Evolutionary conservation across 2,888 invertebrate genomes (phyloP), one percentile per base, ranked within the genome.

Genomic region (Megalurothrips usitatus): DNA sequence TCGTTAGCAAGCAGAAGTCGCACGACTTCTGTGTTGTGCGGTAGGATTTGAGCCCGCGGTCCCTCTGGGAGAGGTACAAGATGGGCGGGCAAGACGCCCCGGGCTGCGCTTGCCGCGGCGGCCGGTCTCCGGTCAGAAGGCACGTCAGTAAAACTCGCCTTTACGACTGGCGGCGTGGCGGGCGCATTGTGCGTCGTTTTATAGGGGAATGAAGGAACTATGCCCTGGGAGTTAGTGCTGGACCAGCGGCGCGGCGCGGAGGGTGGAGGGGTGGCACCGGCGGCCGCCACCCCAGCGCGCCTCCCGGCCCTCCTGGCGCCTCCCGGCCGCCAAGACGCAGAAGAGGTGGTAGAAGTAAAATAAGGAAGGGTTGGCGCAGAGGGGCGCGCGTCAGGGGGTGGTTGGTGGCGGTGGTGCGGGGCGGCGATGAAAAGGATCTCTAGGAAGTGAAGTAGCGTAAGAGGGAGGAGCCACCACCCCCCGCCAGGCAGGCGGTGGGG

Each of bases 201-300:
- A 75, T 75, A 43, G 68, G 68, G 68, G 68, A 23, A 58, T 58
- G 58, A n/a, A 23, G 68, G 68, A 75, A 75, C 68, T 75, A 75
- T 26, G 68, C 68, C 68, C 58, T 19, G 58, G 34, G 34, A 43
- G 34, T 43, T 43, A 43, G 52, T 12, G 52, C 52, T 19, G 52
- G 52, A 10, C 52, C 52, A 19, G 52, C 52, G 10, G 52, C 10
- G 52, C 52, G 52, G 52, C 1, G 6, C 34, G 17, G n/a, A 58
- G 58, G 58, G 17, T 58, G 17, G 58, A 58, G n/a, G 58, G n/a
- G 34, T 2, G 34, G 34, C 34, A 4, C 34, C n/a, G n/a, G 34
- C 34, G 34, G 34, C 3, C 6, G 34, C 34, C 34, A 2, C 34
- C 34, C 34, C 34, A 2, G 14, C 58, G 6, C 58, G 58, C 58